Conservation (phyloP, 2,888 invertebrate species). For the Clepsis dumicolana region DNA sequence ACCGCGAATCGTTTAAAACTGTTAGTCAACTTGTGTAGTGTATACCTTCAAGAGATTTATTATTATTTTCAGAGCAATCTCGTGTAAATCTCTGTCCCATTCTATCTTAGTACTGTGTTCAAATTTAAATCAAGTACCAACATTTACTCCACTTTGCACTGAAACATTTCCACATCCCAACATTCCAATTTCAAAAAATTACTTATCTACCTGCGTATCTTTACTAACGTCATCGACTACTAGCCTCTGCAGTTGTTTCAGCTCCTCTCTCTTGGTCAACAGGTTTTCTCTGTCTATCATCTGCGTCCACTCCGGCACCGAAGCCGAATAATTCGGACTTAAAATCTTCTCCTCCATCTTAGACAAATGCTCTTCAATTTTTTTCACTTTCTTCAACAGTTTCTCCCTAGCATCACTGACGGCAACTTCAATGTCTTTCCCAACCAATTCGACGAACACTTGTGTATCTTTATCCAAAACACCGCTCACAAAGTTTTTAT, state of each 20-base stretch:
- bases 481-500: slow-evolving; percentile 61
- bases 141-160: background rate
- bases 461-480: slow-evolving; percentile 64
- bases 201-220: background rate
- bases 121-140: too few species aligned
- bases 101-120: too few species aligned
- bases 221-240: slow-evolving; percentile 44
- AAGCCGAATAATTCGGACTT: slow-evolving; percentile 57
- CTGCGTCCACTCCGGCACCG: slow-evolving; percentile 59
- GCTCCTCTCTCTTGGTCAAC: slow-evolving; percentile 62
- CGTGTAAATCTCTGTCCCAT: too few species aligned
- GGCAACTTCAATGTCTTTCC: slow-evolving; percentile 58
- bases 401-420: slow-evolving; percentile 63
- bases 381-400: slow-evolving; percentile 64
- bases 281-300: slow-evolving; percentile 64
- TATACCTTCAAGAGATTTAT: too few species aligned
- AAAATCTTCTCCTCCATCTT: slow-evolving; percentile 66
- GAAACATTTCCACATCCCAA: background rate
- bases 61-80: too few species aligned
- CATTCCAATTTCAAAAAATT: background rate
- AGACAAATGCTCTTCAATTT: slow-evolving; percentile 61
- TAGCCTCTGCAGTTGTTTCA: slow-evolving; percentile 69
- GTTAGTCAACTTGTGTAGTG: too few species aligned
- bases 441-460: slow-evolving; percentile 66
- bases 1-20: too few species aligned